Evolutionary conservation across 2,797 vertebrate species (phyloP).

Genomic region (Lacerta bilineata): DNA sequence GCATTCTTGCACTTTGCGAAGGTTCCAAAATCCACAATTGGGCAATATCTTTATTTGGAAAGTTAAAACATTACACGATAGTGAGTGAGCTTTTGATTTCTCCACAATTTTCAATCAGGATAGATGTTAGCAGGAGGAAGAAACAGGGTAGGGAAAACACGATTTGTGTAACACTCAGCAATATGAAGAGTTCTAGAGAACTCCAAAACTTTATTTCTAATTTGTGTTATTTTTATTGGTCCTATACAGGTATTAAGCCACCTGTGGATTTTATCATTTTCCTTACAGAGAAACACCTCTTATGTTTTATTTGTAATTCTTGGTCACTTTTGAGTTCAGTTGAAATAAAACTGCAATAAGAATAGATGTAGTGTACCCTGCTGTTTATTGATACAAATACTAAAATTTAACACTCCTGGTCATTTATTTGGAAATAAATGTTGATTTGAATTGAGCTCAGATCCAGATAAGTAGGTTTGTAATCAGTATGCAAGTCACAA

Average conservation of each 20-base stretch:
- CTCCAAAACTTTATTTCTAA: too few species aligned
- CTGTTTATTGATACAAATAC: neutral
- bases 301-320: too few species aligned
- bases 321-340: neutral
- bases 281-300: too few species aligned
- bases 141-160: neutral
- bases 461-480: neutral
- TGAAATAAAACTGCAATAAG: neutral
- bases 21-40: too few species aligned
- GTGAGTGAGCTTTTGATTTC: too few species aligned
- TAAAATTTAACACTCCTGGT: neutral
- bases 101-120: neutral
- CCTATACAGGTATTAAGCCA: too few species aligned
- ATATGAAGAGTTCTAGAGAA: neutral
- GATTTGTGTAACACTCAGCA: neutral
- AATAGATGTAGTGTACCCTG: neutral
- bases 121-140: neutral
- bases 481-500: neutral
- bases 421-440: slow-evolving; percentile 4
- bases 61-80: too few species aligned
- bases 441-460: slow-evolving; percentile 1
- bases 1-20: neutral
- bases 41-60: too few species aligned
- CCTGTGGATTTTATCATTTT: too few species aligned
- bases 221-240: too few species aligned